phyloP scores from a whole-genome alignment of 2,113 vertebrate species.

The Hydrochoerus hydrochaeris region DNA sequence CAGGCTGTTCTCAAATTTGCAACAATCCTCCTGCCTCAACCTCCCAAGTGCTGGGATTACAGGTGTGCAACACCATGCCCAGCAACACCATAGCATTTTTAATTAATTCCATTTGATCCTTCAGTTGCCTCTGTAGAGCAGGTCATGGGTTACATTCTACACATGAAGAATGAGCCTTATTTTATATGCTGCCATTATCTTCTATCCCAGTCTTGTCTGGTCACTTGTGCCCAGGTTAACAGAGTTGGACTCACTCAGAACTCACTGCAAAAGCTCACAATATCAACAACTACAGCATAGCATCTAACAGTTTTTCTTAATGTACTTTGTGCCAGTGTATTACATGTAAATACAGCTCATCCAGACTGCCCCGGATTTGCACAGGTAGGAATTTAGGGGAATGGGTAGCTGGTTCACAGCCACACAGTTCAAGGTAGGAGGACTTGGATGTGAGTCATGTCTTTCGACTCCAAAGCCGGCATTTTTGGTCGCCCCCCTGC shows the following conservation, averaged over 20 bases:
- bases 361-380: neutral
- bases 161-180: neutral
- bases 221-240: neutral
- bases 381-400: neutral
- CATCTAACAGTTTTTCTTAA: neutral
- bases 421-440: neutral
- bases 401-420: neutral
- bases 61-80: too few species aligned
- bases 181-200: neutral
- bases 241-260: neutral
- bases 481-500: neutral
- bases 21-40: too few species aligned
- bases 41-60: too few species aligned
- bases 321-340: neutral
- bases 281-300: neutral
- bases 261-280: neutral
- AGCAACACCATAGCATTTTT: neutral
- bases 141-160: slow-evolving; percentile 31
- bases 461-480: neutral
- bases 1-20: too few species aligned
- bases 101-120: neutral
- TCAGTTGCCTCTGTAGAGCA: neutral
- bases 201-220: neutral
- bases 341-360: neutral
- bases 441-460: neutral